A percentile compares a stretch with the other conserved stretches of the same genome.
Evolutionary conservation across 2,797 vertebrate genomes (phyloP).

Genomic region (Notamacropus eugenii): DNA sequence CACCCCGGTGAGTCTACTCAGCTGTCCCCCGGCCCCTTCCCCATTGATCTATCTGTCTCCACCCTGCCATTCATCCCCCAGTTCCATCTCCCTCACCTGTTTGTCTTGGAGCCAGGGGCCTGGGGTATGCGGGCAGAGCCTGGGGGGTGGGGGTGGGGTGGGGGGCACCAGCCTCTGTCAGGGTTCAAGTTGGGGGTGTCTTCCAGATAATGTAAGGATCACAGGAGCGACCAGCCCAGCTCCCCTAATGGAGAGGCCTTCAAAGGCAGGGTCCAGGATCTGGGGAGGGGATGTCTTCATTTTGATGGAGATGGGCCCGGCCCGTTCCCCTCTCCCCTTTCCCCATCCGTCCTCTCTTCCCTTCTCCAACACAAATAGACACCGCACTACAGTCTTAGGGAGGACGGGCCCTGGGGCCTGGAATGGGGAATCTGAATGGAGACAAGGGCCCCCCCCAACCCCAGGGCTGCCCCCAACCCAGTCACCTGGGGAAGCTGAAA

Average conservation of each 20-base stretch:
- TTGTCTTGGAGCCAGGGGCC: slow-evolving; percentile 59
- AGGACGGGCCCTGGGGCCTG: background rate
- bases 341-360: background rate
- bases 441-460: background rate
- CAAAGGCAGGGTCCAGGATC: background rate
- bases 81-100: slow-evolving; percentile 72
- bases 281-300: slow-evolving; percentile 53
- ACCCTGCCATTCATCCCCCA: slow-evolving; percentile 42
- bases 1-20: slow-evolving; percentile 70
- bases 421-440: slow-evolving; percentile 7
- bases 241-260: background rate
- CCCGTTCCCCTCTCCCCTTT: slow-evolving; percentile 8
- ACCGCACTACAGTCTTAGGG: background rate
- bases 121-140: slow-evolving; percentile 37
- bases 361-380: background rate
- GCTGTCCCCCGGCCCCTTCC: slow-evolving; percentile 40
- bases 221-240: slow-evolving; percentile 35
- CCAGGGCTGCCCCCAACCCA: slow-evolving; percentile 67
- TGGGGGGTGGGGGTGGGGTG: slow-evolving; percentile 46
- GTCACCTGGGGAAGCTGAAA: slow-evolving; percentile 64
- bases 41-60: slow-evolving; percentile 48
- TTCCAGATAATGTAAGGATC: slow-evolving; percentile 41
- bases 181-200: background rate
- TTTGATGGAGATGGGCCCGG: slow-evolving; percentile 31
- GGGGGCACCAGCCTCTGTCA: slow-evolving; percentile 19